A percentile compares a stretch with the other conserved stretches of the same genome.
Evolutionary conservation across 1,140 invertebrate genomes (phyloP).

Genomic region (Diorhabda carinulata): DNA sequence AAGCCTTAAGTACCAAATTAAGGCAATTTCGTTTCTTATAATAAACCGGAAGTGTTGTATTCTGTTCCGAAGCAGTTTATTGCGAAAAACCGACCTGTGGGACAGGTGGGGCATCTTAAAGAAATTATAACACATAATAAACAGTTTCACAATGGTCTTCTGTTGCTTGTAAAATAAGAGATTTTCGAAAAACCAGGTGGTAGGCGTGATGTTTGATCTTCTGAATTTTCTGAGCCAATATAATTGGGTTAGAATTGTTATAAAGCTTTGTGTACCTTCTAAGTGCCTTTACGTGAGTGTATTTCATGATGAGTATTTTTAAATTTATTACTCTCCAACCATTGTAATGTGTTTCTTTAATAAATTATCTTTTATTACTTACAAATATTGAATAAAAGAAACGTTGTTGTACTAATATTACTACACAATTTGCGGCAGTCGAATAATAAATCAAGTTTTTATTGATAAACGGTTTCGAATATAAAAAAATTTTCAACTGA

Average conservation of each 20-base stretch:
- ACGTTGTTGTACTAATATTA: no score
- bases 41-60: constrained; percentile 26
- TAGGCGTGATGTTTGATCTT: constrained; percentile 34
- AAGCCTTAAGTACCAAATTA: constrained; percentile 25
- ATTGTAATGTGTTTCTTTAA: no score
- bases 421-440: no score
- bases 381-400: no score
- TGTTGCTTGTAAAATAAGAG: constrained; percentile 22
- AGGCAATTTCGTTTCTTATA: constrained; percentile 12
- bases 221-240: constrained; percentile 5
- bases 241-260: background rate
- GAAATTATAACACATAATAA: constrained; percentile 26
- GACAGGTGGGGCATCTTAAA: constrained; percentile 31
- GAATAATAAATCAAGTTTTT: no score
- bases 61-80: constrained; percentile 18
- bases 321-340: background rate
- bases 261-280: background rate
- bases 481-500: no score
- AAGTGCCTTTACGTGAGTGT: background rate
- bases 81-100: constrained; percentile 26
- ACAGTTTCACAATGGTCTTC: constrained; percentile 20
- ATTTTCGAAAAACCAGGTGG: constrained; percentile 33
- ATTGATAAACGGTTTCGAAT: no score
- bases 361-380: no score
- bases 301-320: background rate